Percentiles rank a stretch among this genome's conserved stretches.
phyloP scores from a whole-genome alignment of 2,113 vertebrate species.

The Mus spicilegus region DNA sequence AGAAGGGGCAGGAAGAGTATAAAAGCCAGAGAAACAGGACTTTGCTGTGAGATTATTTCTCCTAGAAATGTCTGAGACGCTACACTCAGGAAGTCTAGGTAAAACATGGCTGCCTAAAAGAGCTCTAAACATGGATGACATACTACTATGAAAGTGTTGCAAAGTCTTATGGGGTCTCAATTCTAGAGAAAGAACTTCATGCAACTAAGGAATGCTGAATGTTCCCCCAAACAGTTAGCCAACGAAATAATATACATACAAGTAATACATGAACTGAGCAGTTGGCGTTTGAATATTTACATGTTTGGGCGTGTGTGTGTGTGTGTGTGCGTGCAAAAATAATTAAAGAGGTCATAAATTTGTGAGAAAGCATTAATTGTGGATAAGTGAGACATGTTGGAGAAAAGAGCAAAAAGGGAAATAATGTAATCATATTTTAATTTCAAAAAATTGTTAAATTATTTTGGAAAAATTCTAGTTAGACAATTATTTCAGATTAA shows the following conservation, averaged over 20 bases:
- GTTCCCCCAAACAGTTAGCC: neutral
- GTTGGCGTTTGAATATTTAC: neutral
- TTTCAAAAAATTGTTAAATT: neutral
- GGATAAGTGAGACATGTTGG: neutral
- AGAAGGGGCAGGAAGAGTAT: neutral
- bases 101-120: neutral
- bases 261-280: neutral
- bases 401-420: neutral
- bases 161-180: neutral
- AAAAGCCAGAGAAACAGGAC: neutral
- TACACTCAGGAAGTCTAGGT: neutral
- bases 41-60: neutral
- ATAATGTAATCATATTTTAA: neutral
- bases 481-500: neutral
- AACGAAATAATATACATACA: neutral
- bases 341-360: neutral
- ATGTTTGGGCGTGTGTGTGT: neutral
- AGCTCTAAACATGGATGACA: neutral
- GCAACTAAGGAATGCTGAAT: neutral
- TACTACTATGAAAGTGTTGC: neutral
- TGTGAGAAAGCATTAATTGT: neutral
- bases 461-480: neutral
- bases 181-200: neutral
- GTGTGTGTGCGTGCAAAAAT: neutral
- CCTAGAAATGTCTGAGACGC: neutral